Evolutionary conservation across 2,113 vertebrate genomes (phyloP).

Genomic region (Gulo gulo): DNA sequence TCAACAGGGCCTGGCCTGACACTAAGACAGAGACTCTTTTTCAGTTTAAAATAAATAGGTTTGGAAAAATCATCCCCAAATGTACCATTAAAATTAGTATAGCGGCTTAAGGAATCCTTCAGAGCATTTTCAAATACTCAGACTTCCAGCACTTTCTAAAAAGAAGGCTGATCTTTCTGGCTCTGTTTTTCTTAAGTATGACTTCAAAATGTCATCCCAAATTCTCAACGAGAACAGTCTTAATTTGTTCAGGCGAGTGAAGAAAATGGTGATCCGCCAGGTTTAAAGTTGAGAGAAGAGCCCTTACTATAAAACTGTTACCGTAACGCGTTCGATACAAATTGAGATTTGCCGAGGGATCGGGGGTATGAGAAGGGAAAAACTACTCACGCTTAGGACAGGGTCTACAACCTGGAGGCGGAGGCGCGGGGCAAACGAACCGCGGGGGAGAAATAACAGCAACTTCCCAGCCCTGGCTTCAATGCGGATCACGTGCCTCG

Average conservation of each 20-base stretch:
- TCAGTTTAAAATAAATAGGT: neutral
- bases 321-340: accelerated
- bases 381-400: neutral
- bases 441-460: neutral
- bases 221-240: neutral
- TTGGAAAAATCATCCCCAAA: neutral
- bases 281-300: neutral
- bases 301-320: neutral
- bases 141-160: constrained; percentile 48
- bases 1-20: neutral
- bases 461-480: neutral
- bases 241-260: too few species aligned
- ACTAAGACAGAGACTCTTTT: neutral
- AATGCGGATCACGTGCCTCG: constrained; percentile 20
- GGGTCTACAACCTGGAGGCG: neutral
- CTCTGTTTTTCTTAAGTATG: neutral
- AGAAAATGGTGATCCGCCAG: neutral
- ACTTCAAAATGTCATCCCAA: neutral
- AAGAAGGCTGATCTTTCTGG: neutral
- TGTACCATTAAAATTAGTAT: neutral
- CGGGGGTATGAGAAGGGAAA: too few species aligned
- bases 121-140: neutral
- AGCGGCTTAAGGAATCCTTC: neutral
- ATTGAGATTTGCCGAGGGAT: neutral
- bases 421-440: neutral